Base-by-base conservation (phyloP, 2,797 vertebrate species). In the Sebastes iracundus region DNA sequence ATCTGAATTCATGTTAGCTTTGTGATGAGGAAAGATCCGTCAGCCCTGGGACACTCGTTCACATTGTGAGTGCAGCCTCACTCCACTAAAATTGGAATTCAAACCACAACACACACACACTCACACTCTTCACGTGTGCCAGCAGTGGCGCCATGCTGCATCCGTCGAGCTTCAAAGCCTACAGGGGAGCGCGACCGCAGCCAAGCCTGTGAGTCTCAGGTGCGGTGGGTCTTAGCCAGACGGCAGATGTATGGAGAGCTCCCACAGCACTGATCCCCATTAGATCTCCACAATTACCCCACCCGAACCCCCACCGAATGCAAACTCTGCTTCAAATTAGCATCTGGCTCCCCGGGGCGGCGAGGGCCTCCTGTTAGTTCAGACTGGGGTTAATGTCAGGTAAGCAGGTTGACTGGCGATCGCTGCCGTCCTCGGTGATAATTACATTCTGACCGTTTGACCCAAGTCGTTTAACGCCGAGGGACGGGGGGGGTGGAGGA, bases 401-500 rank as follows among this genome's bases (percentile, higher is more conserved):
- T 95, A 93, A 93, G 88, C 88, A 81, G 90, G 86, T 90, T 84
- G 92, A 90, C 89, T 80, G 80, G 78, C 63, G 84, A 85, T 88
- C 64, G 72, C 89, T 58, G 88, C 81, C 58, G 81, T 90, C 81
- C 86, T 85, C 80, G 3, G 84, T 86, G 88, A 93, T 94, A 95
- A 95, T 95, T 94, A 94, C 75, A 77, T 75, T 92, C 83, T 94
- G 93, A 94, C 94, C 78, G 77, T 94, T 93, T 95, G 94, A 95
- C 94, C 94, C 67, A 1, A 75, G 90, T 87, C 90, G 76, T 94
- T 94, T 92, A 92, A 87, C 83, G 32, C 70, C 3, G 7, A 58
- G 23, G 8, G n/a, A 46, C 7, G 6, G 23, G 33, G 32, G 18
- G 52, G 25, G n/a, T 13, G 49, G 77, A 77, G 88, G 86, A 88